Conservation (phyloP, 2,888 invertebrate species). For the Urechis unicinctus region DNA sequence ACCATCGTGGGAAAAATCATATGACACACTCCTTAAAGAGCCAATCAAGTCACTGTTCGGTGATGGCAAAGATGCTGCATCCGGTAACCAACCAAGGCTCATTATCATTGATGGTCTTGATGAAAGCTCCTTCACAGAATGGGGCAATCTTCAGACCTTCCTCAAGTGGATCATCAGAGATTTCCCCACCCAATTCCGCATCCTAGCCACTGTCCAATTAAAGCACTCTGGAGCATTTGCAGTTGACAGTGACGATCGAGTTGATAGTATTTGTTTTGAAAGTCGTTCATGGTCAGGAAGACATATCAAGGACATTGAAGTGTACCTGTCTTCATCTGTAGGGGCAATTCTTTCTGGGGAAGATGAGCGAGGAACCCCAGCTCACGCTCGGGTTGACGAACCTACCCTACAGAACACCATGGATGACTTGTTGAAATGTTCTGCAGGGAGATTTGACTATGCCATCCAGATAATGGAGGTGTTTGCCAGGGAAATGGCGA, state of each 20-base stretch:
- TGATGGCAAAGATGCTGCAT: neutral
- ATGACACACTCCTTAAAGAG: conserved; percentile 10
- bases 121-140: conserved; percentile 5
- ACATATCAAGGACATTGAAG: conserved; percentile 20
- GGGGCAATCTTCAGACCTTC: conserved; percentile 9
- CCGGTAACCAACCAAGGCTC: neutral
- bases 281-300: conserved; percentile 11
- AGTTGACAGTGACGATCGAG: conserved; percentile 3
- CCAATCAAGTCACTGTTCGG: conserved; percentile 16
- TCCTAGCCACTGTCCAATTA: conserved; percentile 11
- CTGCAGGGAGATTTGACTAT: conserved; percentile 19
- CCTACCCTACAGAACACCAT: conserved; percentile 17
- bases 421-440: conserved; percentile 17
- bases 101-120: conserved; percentile 16
- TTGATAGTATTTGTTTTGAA: conserved; percentile 12
- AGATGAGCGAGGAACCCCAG: conserved; percentile 16
- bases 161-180: conserved; percentile 8
- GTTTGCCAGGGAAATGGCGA: conserved; percentile 12
- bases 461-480: conserved; percentile 17
- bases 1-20: conserved; percentile 8
- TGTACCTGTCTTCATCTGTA: conserved; percentile 13
- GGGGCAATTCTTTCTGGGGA: conserved; percentile 20
- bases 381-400: conserved; percentile 15
- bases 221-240: conserved; percentile 1
- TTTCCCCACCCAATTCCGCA: conserved; percentile 3